Percentiles rank a stretch among this genome's conserved stretches.
phyloP scores from a whole-genome alignment of 2,888 invertebrate genomes.

The Tachina grossa region DNA sequence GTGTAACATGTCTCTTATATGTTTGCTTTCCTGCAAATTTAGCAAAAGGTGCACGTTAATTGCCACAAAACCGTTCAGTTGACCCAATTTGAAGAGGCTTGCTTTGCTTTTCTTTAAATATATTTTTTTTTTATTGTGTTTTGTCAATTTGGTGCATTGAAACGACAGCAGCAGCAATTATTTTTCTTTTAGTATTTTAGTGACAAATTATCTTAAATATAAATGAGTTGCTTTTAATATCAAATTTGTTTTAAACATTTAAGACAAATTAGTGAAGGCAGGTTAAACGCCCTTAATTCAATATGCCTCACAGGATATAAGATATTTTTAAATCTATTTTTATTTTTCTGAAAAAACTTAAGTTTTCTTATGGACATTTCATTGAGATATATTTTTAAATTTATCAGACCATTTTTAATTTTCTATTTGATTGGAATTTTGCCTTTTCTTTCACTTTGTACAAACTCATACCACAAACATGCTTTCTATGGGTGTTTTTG shows the following conservation, averaged over 20 bases:
- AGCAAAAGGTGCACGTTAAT: conserved; percentile 47
- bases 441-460: not conserved
- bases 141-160: not conserved
- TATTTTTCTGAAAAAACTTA: too few relatives aligned
- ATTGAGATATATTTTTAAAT: too few relatives aligned
- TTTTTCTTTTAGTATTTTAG: conserved; percentile 3
- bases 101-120: conserved; percentile 15
- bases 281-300: not conserved
- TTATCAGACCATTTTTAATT: too few relatives aligned
- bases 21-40: conserved; percentile 1
- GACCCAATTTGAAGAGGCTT: conserved; percentile 47
- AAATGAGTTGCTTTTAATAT: not conserved
- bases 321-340: too few relatives aligned
- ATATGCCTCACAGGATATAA: too few relatives aligned
- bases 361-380: too few relatives aligned
- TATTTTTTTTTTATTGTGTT: not conserved
- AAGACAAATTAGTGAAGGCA: not conserved
- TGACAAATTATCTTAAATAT: conserved; percentile 30
- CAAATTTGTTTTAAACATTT: not conserved
- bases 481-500: too few relatives aligned
- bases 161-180: conserved; percentile 23
- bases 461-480: too few relatives aligned
- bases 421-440: not conserved
- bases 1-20: conserved; percentile 1
- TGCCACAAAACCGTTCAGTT: conserved; percentile 52